These are phyloP conservation scores for Calameuta filiformis DNA, from an alignment of 2,888 invertebrate species.

Conservation along the genomic window DNA sequence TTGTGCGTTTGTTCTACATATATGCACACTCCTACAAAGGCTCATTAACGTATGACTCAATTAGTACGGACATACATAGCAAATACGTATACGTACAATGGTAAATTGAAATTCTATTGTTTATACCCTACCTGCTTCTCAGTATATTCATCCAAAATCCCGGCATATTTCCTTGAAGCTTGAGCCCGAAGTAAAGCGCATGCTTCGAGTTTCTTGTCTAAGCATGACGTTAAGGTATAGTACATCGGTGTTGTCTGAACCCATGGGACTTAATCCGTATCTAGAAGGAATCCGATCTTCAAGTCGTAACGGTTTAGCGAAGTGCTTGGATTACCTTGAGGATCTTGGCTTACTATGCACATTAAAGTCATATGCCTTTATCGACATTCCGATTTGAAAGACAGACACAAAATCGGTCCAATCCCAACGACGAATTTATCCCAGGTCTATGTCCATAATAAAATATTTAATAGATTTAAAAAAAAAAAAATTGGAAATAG, in stretches of 20 bases:
- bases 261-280: constrained; percentile 38
- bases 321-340: neutral
- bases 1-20: neutral
- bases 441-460: neutral
- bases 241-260: constrained; percentile 10
- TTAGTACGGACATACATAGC: neutral
- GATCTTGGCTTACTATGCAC: neutral
- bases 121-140: neutral
- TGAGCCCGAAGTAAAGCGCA: neutral
- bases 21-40: neutral
- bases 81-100: neutral
- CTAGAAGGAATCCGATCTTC: constrained; percentile 17
- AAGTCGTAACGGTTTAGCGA: neutral
- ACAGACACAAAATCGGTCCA: neutral
- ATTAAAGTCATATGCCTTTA: neutral
- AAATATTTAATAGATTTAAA: neutral
- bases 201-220: constrained; percentile 27
- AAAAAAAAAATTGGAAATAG: neutral
- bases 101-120: neutral
- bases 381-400: neutral
- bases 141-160: neutral
- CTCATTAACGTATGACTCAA: neutral
- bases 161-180: neutral
- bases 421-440: neutral
- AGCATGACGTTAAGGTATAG: constrained; percentile 39